These are phyloP conservation scores for Cyanoramphus novaezelandiae DNA, from an alignment of 2,113 vertebrate genomes.

Conservation along the genomic window DNA sequence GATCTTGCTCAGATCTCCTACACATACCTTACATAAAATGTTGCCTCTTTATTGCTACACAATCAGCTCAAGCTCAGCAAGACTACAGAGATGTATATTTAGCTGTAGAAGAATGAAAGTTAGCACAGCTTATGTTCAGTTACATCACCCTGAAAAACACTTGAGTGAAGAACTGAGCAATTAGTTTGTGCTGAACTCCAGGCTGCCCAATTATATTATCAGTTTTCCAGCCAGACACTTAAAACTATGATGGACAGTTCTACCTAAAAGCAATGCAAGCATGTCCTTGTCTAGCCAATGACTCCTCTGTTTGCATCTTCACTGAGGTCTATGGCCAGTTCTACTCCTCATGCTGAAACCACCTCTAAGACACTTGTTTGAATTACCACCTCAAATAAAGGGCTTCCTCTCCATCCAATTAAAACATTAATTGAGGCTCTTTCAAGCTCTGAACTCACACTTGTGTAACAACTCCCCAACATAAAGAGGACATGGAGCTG, in stretches of 20 bases:
- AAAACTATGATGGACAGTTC: neutral
- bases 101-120: slow-evolving; percentile 27
- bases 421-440: neutral
- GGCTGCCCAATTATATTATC: neutral
- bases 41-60: slow-evolving; percentile 6
- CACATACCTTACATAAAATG: slow-evolving; percentile 30
- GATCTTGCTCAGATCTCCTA: slow-evolving; percentile 46
- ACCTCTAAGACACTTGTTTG: accelerated
- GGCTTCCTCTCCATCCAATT: neutral
- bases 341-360: neutral
- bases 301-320: neutral
- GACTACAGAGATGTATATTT: slow-evolving; percentile 43
- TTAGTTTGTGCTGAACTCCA: neutral
- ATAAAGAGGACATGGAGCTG: neutral
- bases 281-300: neutral
- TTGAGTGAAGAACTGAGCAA: neutral
- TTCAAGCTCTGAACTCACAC: neutral
- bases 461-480: neutral
- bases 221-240: neutral
- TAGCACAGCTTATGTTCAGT: slow-evolving; percentile 16
- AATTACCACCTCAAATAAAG: neutral
- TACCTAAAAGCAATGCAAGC: neutral
- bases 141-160: slow-evolving; percentile 13
- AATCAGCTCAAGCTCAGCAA: slow-evolving; percentile 17
- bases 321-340: accelerated